phyloP scores from a whole-genome alignment of 2,113 vertebrate genomes.

The Ochotona curzoniae region DNA sequence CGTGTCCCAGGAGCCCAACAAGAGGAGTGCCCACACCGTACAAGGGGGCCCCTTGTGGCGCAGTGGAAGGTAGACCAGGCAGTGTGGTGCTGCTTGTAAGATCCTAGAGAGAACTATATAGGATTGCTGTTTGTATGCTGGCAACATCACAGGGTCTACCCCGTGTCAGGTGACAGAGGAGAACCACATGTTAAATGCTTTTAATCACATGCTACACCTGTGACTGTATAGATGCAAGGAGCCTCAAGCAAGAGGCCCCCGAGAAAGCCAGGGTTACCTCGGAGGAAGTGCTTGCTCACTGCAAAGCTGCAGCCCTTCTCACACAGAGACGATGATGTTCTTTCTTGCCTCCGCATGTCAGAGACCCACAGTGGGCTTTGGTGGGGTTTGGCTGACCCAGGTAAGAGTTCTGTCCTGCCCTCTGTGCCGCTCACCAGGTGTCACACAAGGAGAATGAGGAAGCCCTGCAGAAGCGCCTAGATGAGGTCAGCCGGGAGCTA shows the following conservation, averaged over 20 bases:
- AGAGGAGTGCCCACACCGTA: neutral
- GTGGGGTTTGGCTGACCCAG: fast-evolving
- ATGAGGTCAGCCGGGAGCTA: slow-evolving; percentile 93
- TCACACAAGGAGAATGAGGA: slow-evolving; percentile 89
- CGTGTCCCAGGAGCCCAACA: no score
- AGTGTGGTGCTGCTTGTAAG: neutral
- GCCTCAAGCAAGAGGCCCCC: no score
- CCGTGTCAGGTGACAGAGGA: neutral
- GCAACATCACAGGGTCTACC: neutral
- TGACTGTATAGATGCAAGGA: fast-evolving
- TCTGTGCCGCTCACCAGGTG: slow-evolving; percentile 80
- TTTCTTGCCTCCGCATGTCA: neutral
- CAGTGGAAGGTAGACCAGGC: neutral
- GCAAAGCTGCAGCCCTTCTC: neutral
- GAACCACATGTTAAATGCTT: neutral
- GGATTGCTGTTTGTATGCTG: neutral
- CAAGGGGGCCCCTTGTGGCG: neutral
- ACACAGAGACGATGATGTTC: neutral
- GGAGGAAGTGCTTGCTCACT: neutral
- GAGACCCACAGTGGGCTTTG: neutral
- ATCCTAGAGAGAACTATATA: neutral
- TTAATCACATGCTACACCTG: no score
- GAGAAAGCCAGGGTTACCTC: neutral
- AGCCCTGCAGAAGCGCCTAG: slow-evolving; percentile 91
- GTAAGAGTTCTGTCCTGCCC: neutral